Evolutionary conservation across 2,113 vertebrate species (phyloP).

Genomic region (Raphicerus campestris): DNA sequence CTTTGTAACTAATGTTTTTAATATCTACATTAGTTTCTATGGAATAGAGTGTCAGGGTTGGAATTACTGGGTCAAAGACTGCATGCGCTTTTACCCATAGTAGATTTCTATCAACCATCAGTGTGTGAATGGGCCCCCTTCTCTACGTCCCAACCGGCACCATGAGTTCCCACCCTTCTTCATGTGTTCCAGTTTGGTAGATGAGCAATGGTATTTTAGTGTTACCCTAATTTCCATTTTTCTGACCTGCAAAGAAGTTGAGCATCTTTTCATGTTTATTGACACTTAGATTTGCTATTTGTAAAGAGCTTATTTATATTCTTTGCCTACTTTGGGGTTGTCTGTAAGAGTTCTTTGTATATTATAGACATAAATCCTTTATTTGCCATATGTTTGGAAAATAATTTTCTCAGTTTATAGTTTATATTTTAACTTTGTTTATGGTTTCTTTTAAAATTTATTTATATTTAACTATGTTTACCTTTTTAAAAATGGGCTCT

Average conservation of each 20-base stretch:
- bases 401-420: slow-evolving; percentile 45
- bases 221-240: slow-evolving; percentile 11
- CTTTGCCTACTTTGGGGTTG: background rate
- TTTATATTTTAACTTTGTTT: slow-evolving; percentile 33
- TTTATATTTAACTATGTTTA: slow-evolving; percentile 29
- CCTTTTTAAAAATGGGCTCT: background rate
- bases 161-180: background rate
- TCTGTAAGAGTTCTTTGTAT: slow-evolving; percentile 25
- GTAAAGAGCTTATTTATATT: background rate
- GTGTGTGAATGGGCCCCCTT: background rate
- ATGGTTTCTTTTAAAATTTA: slow-evolving; percentile 41
- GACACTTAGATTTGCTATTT: background rate
- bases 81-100: background rate
- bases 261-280: background rate
- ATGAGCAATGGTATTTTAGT: background rate
- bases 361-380: slow-evolving; percentile 22
- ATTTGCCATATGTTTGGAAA: slow-evolving; percentile 46
- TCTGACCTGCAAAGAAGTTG: background rate
- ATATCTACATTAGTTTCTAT: background rate
- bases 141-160: background rate
- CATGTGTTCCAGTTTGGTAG: background rate
- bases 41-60: background rate
- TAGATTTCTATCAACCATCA: background rate
- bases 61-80: background rate
- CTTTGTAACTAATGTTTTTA: background rate